Evolutionary conservation across 2,888 invertebrate species (phyloP).

Genomic region (Andrena camellia): DNA sequence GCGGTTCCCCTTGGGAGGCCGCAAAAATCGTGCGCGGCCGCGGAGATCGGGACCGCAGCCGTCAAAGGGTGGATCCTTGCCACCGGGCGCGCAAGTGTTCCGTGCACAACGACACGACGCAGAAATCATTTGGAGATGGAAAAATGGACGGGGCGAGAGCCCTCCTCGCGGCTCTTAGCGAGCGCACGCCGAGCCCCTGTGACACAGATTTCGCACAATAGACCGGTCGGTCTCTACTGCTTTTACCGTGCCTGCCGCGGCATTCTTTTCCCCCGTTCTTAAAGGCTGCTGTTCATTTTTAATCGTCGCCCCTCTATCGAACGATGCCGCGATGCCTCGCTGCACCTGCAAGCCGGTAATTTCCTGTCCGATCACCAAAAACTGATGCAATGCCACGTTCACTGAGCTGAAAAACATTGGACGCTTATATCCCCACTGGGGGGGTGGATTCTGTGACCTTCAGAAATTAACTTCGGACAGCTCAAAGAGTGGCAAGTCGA

Average conservation of each 20-base stretch:
- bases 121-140: conserved; percentile 55
- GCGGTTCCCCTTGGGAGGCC: no score
- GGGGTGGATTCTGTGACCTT: no score
- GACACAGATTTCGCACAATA: conserved; percentile 72
- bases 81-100: conserved; percentile 2
- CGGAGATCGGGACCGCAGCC: no score
- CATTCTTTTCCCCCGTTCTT: conserved; percentile 55
- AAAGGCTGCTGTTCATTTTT: conserved; percentile 53
- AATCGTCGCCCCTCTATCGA: conserved; percentile 34
- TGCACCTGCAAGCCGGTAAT: conserved; percentile 4
- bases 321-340: background rate
- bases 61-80: no score
- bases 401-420: no score
- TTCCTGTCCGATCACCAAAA: background rate
- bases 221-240: conserved; percentile 59
- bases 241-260: conserved; percentile 39
- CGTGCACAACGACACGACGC: conserved; percentile 45
- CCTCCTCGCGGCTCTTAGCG: conserved; percentile 61
- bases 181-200: conserved; percentile 59
- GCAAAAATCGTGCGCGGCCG: no score
- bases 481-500: no score
- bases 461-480: no score
- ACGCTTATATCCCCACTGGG: no score
- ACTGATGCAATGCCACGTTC: background rate
- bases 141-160: conserved; percentile 56